phyloP scores from a whole-genome alignment of 2,888 invertebrate species.

The Tyria jacobaeae region DNA sequence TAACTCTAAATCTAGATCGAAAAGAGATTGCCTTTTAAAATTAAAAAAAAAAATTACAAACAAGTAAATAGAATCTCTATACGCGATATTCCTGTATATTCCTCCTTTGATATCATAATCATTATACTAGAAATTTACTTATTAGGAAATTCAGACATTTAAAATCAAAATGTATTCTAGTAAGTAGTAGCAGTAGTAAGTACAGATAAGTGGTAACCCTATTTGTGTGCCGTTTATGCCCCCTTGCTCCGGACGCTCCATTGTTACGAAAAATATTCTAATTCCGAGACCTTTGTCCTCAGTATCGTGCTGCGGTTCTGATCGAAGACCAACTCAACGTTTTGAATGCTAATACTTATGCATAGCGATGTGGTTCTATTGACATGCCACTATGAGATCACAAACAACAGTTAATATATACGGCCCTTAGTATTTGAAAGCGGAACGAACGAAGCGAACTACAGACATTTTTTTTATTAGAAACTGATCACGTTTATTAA shows the following conservation, averaged over 20 bases:
- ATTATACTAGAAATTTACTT: neutral
- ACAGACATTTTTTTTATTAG: no score
- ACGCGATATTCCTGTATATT: no score
- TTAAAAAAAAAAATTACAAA: no score
- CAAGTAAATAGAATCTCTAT: no score
- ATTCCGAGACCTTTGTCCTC: slow-evolving; percentile 23
- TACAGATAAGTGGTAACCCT: slow-evolving; percentile 9
- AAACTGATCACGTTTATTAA: no score
- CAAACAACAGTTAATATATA: neutral
- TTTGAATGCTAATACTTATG: neutral
- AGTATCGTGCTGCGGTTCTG: neutral
- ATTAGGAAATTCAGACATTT: no score
- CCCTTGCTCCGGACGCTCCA: slow-evolving; percentile 11
- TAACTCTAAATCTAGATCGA: no score
- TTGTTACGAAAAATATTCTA: slow-evolving; percentile 28
- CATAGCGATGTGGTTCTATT: neutral
- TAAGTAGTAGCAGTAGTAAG: no score
- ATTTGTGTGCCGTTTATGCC: slow-evolving; percentile 20
- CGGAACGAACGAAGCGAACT: neutral
- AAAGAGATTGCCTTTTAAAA: no score
- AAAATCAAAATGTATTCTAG: no score
- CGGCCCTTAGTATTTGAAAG: neutral
- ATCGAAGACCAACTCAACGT: slow-evolving; percentile 5
- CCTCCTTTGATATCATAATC: no score
- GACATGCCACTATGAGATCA: neutral